phyloP scores from a whole-genome alignment of 2,113 vertebrate genomes.

The Bathybates hornii region DNA sequence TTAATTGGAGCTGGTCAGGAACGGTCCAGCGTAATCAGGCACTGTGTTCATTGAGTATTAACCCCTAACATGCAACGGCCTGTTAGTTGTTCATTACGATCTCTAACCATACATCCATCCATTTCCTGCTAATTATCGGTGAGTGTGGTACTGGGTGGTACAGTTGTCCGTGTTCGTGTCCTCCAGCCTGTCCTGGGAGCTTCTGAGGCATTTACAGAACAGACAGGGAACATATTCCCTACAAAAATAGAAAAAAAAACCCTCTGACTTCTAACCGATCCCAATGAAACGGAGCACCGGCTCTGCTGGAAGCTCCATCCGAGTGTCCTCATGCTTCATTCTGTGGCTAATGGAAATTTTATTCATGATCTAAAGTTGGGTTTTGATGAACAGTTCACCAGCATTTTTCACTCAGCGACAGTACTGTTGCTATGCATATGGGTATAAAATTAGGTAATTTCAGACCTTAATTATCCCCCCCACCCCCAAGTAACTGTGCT shows the following conservation, averaged over 20 bases:
- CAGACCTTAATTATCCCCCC: not conserved
- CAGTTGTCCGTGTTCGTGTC: not conserved
- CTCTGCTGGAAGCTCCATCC: not conserved
- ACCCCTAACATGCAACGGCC: not conserved
- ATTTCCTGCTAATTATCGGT: not conserved
- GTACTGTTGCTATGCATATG: not conserved
- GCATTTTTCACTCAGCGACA: not conserved
- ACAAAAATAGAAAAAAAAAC: not conserved
- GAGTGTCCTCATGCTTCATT: not conserved
- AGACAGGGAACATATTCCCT: not conserved
- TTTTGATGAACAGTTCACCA: not conserved
- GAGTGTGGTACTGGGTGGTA: not conserved
- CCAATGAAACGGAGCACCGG: not conserved
- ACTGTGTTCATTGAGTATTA: not conserved
- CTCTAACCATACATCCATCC: not conserved
- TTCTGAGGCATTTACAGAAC: not conserved
- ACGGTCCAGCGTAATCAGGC: not conserved
- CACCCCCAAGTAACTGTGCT: not conserved
- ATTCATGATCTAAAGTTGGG: not conserved
- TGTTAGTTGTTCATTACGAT: not conserved
- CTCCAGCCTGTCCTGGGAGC: not conserved
- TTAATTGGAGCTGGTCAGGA: constrained; percentile 30
- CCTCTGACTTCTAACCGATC: not conserved
- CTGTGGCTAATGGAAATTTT: not conserved
- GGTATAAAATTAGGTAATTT: not conserved